Percentiles rank a stretch among this genome's conserved stretches.
Evolutionary conservation across 2,888 invertebrate species (phyloP).

Genomic region (Conus canariensis): DNA sequence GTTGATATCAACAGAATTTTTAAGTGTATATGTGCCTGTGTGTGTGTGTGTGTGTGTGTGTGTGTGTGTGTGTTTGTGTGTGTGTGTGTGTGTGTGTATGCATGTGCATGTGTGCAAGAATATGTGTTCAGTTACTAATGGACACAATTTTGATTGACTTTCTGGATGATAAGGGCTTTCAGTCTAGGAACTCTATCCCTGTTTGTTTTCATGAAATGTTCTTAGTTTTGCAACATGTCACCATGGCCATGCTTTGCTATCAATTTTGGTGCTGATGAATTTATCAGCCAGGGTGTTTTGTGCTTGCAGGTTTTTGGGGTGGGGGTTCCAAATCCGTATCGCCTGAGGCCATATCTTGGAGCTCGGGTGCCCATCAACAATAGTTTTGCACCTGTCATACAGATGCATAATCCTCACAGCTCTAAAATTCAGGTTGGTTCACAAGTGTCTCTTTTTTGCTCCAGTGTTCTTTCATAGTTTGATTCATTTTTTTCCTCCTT

Average conservation of each 20-base stretch:
- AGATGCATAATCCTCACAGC: slow-evolving; percentile 96
- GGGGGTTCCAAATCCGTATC: slow-evolving; percentile 93
- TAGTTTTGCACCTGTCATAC: slow-evolving; percentile 91
- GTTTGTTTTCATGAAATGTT: too few relatives aligned
- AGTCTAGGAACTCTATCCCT: too few relatives aligned
- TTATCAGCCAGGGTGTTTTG: not conserved
- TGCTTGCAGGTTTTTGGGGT: slow-evolving; percentile 80
- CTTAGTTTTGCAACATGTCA: too few relatives aligned
- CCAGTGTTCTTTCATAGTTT: slow-evolving; percentile 14
- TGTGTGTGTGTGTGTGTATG: slow-evolving; percentile 8
- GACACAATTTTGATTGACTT: too few relatives aligned
- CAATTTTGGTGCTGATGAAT: not conserved
- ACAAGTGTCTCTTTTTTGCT: not conserved
- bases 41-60: not conserved
- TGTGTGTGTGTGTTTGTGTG: not conserved
- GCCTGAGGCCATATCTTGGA: slow-evolving; percentile 93
- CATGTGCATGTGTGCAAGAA: not conserved
- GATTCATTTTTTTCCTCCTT: not conserved
- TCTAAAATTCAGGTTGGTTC: slow-evolving; percentile 88
- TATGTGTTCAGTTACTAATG: not conserved
- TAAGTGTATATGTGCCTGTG: not conserved
- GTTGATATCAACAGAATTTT: too few relatives aligned
- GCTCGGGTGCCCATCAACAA: slow-evolving; percentile 95
- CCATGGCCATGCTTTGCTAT: too few relatives aligned
- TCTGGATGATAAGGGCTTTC: too few relatives aligned